Conservation (phyloP, 2,888 invertebrate genomes). For the Synanthedon tipuliformis region DNA sequence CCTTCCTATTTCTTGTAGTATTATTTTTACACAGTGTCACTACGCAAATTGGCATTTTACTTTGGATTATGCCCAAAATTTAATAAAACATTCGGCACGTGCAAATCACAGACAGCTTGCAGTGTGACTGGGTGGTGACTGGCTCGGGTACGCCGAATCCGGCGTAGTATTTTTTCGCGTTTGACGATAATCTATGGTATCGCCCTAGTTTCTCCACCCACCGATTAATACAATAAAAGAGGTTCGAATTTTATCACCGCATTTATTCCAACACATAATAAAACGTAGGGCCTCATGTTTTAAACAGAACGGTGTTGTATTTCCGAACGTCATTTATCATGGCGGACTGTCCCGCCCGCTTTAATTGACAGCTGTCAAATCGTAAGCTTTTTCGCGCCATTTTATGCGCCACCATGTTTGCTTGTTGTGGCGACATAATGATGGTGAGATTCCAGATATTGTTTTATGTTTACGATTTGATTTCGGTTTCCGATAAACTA, state of each 20-base stretch:
- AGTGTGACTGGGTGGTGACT: too few relatives aligned
- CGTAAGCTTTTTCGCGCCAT: constrained; percentile 47
- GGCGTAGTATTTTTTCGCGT: too few relatives aligned
- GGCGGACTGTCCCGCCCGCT: constrained; percentile 25
- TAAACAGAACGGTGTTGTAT: constrained; percentile 8
- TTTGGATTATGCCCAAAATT: too few relatives aligned
- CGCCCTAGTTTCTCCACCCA: too few relatives aligned
- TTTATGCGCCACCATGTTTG: constrained; percentile 29
- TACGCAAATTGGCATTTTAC: too few relatives aligned
- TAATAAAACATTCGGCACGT: too few relatives aligned
- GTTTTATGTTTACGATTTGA: constrained; percentile 10
- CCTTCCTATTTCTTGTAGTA: too few relatives aligned
- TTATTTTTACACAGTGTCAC: too few relatives aligned
- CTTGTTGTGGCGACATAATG: constrained; percentile 16
- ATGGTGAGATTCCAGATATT: constrained; percentile 48
- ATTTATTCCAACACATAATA: constrained; percentile 10
- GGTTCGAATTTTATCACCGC: neutral
- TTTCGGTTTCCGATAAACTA: neutral
- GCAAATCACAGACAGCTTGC: too few relatives aligned
- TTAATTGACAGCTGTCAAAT: constrained; percentile 69
- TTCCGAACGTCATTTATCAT: constrained; percentile 37
- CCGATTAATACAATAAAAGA: neutral
- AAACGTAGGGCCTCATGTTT: constrained; percentile 12
- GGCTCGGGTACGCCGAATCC: too few relatives aligned
- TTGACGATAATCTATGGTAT: too few relatives aligned